These are phyloP conservation scores for Oophaga sylvatica DNA, from an alignment of 2,797 vertebrate species.

Conservation along the genomic window DNA sequence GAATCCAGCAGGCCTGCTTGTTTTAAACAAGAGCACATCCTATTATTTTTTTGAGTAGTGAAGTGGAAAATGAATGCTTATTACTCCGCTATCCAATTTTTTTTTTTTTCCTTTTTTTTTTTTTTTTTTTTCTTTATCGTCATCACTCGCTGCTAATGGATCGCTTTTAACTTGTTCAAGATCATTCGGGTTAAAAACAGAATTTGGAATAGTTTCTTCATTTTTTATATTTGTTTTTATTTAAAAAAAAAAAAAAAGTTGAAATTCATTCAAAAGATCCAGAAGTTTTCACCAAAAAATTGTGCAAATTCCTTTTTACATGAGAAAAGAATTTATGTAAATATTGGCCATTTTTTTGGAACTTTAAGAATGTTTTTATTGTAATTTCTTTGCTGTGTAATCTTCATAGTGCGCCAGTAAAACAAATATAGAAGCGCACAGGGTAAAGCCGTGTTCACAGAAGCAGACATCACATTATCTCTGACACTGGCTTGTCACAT, in stretches of 20 bases:
- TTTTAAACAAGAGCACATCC: conserved; percentile 78
- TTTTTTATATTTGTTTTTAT: not conserved
- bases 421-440: conserved; percentile 15
- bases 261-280: not conserved
- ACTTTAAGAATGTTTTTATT: too few species aligned
- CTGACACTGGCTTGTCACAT: conserved; percentile 52
- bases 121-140: not conserved
- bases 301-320: too few species aligned
- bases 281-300: not conserved
- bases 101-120: conserved; percentile 1
- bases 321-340: too few species aligned
- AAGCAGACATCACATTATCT: conserved; percentile 27
- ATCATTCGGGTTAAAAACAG: conserved; percentile 35
- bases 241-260: not conserved
- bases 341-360: too few species aligned
- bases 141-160: conserved; percentile 47
- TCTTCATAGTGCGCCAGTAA: not conserved
- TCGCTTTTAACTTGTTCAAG: conserved; percentile 19
- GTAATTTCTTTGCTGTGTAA: too few species aligned
- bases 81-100: conserved; percentile 68
- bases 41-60: conserved; percentile 77
- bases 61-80: conserved; percentile 82
- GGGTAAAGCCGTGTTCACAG: not conserved
- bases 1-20: conserved; percentile 78
- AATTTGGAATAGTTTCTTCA: not conserved